These are phyloP conservation scores for Eretmochelys imbricata DNA, from an alignment of 2,113 vertebrate species.

Conservation along the genomic window DNA sequence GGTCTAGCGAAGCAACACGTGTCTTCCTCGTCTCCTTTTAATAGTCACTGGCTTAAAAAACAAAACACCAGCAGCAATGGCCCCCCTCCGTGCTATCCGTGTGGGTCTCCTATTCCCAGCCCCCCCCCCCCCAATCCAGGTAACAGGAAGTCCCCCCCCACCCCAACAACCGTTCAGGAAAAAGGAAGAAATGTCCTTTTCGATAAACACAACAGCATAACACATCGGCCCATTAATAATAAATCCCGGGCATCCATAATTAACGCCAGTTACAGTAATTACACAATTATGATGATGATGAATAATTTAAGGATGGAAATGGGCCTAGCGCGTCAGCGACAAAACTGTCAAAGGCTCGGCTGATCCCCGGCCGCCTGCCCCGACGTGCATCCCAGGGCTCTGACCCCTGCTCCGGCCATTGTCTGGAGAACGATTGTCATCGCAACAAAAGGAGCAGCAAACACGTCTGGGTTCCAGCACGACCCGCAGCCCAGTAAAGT, in stretches of 20 bases:
- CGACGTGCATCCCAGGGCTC: not conserved
- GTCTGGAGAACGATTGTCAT: not conserved
- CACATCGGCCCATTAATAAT: constrained; percentile 90
- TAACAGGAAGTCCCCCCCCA: too few species aligned
- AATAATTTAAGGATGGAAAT: constrained; percentile 90
- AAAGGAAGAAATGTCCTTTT: not conserved
- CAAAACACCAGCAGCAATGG: too few species aligned
- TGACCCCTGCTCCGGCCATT: not conserved
- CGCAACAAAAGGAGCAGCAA: too few species aligned
- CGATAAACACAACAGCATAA: constrained; percentile 86
- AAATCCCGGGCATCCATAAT: constrained; percentile 92
- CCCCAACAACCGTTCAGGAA: not conserved
- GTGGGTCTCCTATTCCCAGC: too few species aligned
- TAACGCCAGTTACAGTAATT: constrained; percentile 92
- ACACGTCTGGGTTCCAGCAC: too few species aligned
- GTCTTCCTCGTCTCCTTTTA: too few species aligned
- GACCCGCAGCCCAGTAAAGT: not conserved
- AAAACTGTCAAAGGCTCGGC: not conserved
- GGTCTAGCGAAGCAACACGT: not conserved
- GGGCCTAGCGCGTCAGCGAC: constrained; percentile 54
- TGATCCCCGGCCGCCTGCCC: too few species aligned
- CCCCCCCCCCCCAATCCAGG: too few species aligned
- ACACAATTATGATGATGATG: constrained; percentile 94
- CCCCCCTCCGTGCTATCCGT: too few species aligned
- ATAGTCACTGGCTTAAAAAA: too few species aligned